Percentiles rank a stretch among this genome's conserved stretches.
phyloP scores from a whole-genome alignment of 92 coral and sea anemone genomes.

The Nematostella vectensis region DNA sequence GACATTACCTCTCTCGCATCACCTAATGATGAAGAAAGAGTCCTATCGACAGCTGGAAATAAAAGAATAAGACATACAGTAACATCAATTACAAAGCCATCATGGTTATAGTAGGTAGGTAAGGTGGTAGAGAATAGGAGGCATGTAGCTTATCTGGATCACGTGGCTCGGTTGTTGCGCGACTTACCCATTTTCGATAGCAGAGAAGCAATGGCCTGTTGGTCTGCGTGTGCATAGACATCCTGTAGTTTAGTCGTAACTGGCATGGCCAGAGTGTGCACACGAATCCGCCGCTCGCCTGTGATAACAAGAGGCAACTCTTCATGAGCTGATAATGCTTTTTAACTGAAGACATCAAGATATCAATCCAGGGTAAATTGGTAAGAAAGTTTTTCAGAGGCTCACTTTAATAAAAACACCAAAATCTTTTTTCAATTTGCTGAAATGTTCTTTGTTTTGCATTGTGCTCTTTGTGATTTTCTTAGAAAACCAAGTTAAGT shows the following conservation, averaged over 20 bases:
- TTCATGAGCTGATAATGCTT: background rate
- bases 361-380: background rate
- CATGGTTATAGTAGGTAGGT: too few species aligned
- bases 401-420: too few species aligned
- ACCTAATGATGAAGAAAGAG: constrained; percentile 84
- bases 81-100: too few species aligned
- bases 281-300: constrained; percentile 97
- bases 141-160: background rate
- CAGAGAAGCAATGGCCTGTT: constrained; percentile 72
- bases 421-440: too few species aligned
- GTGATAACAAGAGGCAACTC: too few species aligned
- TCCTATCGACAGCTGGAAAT: constrained; percentile 87
- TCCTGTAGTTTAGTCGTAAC: constrained; percentile 82
- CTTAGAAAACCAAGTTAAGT: too few species aligned
- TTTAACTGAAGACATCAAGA: background rate
- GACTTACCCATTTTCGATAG: constrained; percentile 96
- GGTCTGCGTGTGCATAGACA: constrained; percentile 84
- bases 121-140: too few species aligned
- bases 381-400: background rate
- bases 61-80: background rate
- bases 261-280: constrained; percentile 91
- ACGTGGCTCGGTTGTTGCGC: too few species aligned
- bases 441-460: too few species aligned
- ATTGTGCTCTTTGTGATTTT: too few species aligned
- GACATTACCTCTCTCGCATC: constrained; percentile 97